Base-by-base conservation (phyloP, 2,113 vertebrate species). In the Centrocercus urophasianus region DNA sequence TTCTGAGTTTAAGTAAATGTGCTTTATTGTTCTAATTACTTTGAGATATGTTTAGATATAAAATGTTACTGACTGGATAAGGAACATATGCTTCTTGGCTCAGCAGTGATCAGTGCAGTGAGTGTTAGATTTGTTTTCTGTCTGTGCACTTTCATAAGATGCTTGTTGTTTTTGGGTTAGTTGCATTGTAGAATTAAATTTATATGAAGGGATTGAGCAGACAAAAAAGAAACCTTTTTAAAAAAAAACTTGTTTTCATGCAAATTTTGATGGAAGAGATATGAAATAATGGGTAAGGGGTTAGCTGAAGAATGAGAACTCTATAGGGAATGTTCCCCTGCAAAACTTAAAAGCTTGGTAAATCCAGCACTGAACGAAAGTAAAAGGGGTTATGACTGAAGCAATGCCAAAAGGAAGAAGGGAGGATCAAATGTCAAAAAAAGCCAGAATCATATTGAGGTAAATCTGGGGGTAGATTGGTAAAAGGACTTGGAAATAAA, bases 341-440 rank as follows among this genome's bases (percentile, higher is more conserved):
- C 40, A 61, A 57, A 88, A 19, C n/a, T 94, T 91, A 83, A 97
- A 95, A 95, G 88, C 88, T 60, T 88, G 73, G 69, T 92, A 89
- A 89, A 93, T 89, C 82, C 76, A 93, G 78, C 28, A 56, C 79
- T 93, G 89, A 93, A 91, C 60, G 88, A 89, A 83, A 84, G 87
- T 95, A 60, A 56, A 77, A 74, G 83, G n/a, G 90, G 42, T 65
- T 81, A 48, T 77, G 93, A 90, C 65, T 96, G 94, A 97, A 97
- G 88, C 85, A 86, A 75, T 90, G 93, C 95, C 95, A 96, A 89
- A 86, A 95, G 67, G 75, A 86, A 91, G 71, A 88, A 92, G 72
- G 64, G 83, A 91, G 75, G 85, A 85, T 95, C 75, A 56, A 91
- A 95, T 93, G 85, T 88, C 89, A 80, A 54, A 54, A 48, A 94